Evolutionary conservation across 1,140 invertebrate genomes (phyloP).

Genomic region (Anthonomus grandis): DNA sequence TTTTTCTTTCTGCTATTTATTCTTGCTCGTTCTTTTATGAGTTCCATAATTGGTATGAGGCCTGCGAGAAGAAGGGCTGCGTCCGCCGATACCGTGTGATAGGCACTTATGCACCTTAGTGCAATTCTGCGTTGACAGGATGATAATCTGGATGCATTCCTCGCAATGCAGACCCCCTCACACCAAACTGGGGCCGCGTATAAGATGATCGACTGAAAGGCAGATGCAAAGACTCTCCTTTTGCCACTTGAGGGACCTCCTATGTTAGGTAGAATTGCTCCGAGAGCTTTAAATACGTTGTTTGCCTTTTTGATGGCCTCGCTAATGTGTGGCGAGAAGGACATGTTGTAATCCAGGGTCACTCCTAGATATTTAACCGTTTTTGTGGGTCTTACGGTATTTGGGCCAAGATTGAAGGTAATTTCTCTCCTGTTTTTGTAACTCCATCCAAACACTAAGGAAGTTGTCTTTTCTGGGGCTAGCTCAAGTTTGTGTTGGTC

Average conservation of each 20-base stretch:
- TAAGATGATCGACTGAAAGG: not conserved
- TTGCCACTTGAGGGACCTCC: not conserved
- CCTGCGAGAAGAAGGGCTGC: conserved; percentile 11
- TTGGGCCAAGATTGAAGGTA: no score
- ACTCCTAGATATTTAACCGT: conserved; percentile 24
- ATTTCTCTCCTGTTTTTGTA: no score
- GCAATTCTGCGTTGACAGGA: no score
- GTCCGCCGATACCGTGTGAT: conserved; percentile 7
- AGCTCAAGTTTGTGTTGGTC: no score
- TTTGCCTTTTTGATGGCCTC: not conserved
- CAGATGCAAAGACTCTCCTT: not conserved
- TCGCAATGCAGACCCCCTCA: not conserved
- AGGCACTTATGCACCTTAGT: not conserved
- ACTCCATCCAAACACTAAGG: no score
- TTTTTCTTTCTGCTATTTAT: no score
- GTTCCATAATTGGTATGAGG: conserved; percentile 1
- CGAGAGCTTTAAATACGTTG: not conserved
- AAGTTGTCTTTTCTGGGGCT: no score
- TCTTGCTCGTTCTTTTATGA: no score
- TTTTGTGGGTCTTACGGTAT: no score
- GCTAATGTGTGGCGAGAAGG: not conserved
- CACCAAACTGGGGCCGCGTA: conserved; percentile 10
- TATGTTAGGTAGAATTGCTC: conserved; percentile 5
- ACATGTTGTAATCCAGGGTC: conserved; percentile 3
- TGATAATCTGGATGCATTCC: no score